Percentiles rank a stretch among this genome's conserved stretches.
These are phyloP conservation scores for Nomada fabriciana DNA, from an alignment of 2,888 invertebrate genomes.

Conservation along the genomic window DNA sequence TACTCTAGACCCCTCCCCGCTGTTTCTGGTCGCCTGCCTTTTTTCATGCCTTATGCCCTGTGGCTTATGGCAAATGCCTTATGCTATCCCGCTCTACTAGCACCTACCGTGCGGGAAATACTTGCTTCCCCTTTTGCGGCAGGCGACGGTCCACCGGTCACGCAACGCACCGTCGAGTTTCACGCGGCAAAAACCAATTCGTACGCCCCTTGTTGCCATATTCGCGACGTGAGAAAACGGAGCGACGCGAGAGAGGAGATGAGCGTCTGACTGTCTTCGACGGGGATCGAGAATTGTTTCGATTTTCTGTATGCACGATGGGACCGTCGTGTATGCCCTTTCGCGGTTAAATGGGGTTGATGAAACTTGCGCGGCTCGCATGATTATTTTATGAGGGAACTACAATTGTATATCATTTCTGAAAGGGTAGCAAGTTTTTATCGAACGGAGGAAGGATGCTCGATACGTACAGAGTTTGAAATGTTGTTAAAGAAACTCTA, in stretches of 20 bases:
- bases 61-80: constrained; percentile 69
- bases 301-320: background rate
- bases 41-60: constrained; percentile 62
- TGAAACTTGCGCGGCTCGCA: background rate
- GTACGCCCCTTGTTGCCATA: constrained; percentile 56
- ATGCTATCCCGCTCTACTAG: constrained; percentile 39
- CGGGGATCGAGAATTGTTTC: background rate
- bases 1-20: constrained; percentile 63
- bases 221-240: constrained; percentile 53
- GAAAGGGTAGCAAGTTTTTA: background rate
- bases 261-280: background rate
- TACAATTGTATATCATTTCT: background rate
- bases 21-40: constrained; percentile 12
- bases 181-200: constrained; percentile 44
- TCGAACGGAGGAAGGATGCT: too few relatives aligned
- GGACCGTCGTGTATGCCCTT: background rate
- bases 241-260: background rate
- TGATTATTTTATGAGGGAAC: background rate
- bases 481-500: background rate
- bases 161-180: constrained; percentile 60
- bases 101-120: constrained; percentile 52
- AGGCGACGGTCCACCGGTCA: constrained; percentile 64
- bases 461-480: background rate
- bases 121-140: constrained; percentile 61
- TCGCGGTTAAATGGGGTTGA: background rate